phyloP scores from a whole-genome alignment of 30 jellyfish, hydroid and myxozoan genomes.

The Hydra vulgaris region DNA sequence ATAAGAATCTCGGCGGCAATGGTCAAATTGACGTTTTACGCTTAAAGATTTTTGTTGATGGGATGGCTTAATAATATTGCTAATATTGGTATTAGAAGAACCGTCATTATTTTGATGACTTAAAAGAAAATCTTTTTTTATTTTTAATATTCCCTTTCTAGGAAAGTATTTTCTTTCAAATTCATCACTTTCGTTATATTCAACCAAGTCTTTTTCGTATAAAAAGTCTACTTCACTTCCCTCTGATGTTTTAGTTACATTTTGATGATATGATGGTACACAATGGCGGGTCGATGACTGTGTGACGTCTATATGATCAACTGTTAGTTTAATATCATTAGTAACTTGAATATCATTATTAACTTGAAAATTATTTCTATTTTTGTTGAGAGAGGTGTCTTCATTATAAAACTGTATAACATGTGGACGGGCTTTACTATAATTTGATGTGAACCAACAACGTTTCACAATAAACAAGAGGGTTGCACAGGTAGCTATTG shows the following conservation, averaged over 20 bases:
- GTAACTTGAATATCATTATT: not conserved
- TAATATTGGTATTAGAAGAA: not conserved
- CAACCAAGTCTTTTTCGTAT: not conserved
- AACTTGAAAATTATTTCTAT: not conserved
- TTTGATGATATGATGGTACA: not conserved
- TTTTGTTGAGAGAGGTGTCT: constrained; percentile 12
- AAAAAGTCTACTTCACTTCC: not conserved
- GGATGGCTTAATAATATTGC: not conserved
- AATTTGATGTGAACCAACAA: constrained; percentile 18
- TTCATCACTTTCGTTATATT: not conserved
- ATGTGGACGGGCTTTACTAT: constrained; percentile 29
- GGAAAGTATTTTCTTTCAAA: not conserved
- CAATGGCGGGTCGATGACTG: not conserved
- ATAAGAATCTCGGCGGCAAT: not conserved
- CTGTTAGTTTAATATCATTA: constrained; percentile 1
- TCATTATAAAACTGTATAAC: constrained; percentile 25
- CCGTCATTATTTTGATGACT: not conserved
- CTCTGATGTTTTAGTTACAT: not conserved
- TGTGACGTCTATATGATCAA: not conserved
- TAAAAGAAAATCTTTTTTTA: not conserved
- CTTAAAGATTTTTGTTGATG: not conserved
- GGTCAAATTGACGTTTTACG: not conserved
- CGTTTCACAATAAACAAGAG: constrained; percentile 17
- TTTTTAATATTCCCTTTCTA: not conserved
- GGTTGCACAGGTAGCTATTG: not conserved